Base-by-base conservation (phyloP, 1,140 invertebrate genomes). In the Meteorus sp. region DNA sequence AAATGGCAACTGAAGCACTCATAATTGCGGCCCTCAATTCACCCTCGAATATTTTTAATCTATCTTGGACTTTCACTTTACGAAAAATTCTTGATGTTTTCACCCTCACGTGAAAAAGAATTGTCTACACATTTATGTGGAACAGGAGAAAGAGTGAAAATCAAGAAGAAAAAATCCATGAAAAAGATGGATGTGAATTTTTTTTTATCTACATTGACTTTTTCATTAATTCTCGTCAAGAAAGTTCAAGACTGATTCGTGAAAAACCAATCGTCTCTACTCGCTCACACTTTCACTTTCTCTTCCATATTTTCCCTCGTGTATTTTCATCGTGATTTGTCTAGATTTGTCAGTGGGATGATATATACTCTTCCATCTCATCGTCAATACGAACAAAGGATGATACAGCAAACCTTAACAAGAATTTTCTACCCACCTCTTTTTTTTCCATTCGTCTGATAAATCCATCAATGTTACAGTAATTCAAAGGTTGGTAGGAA, bases 1-100 rank as follows among this genome's bases (percentile, higher is more conserved):
- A 27, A 33, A 51, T 29, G 33, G 50, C 47, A 61, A 57, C 41
- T 47, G 48, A 41, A 62, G 51, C 52, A 62, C 55, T 62, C 41
- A 62, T 62, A 62, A 62, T 62, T 62, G 60, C 60, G 50, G 48
- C 19, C 43, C 55, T 62, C 58, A 53, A 62, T 58, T 52, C 55
- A 57, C 56, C 51, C 55, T 62, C 55, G 58, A 62, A 54, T 53
- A 62, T 62, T 62, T 58, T 62, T 57, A 62, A 62, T 62, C 60
- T 62, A 31, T 51, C 47, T 45, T 58, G 25, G 45, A 20, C 22
- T 50, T 23, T 15, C 23, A n/a, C 50, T 31, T 39, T 39, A 4
- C n/a, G 5, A 11, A 31, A 17, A 31, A 6, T 1, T 20, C 3
- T 11, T 15, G 29, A 15, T 48, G 22, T 11, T 17, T 23, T 20